Evolutionary conservation across 2,888 invertebrate species (phyloP).

Genomic region (Oxytorus armatus): DNA sequence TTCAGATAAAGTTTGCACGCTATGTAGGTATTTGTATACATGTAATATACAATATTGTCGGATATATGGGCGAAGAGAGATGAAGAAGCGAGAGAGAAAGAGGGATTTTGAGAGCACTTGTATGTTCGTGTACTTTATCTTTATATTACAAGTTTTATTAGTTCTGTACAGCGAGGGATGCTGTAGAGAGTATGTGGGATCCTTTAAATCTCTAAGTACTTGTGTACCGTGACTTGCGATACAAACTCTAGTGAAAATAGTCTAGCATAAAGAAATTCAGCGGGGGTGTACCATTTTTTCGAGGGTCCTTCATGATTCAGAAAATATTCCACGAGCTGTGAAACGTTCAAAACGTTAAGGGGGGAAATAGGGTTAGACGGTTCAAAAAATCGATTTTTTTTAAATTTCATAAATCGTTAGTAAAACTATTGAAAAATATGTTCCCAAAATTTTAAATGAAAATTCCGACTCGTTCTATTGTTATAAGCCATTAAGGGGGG

Average conservation of each 20-base stretch:
- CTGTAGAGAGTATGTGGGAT: constrained; percentile 4
- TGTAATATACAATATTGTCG: constrained; percentile 27
- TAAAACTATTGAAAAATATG: no score
- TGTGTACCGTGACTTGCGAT: constrained; percentile 12
- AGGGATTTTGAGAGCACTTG: constrained; percentile 7
- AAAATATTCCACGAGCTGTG: background rate
- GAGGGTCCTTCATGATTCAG: background rate
- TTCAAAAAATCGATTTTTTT: no score
- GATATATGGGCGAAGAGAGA: constrained; percentile 36
- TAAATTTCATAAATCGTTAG: no score
- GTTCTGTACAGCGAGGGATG: constrained; percentile 10
- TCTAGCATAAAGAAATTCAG: background rate
- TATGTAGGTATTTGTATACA: constrained; percentile 7
- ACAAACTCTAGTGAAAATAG: background rate
- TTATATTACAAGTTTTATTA: constrained; percentile 47
- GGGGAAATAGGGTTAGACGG: no score
- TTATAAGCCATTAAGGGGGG: no score
- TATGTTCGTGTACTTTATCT: constrained; percentile 3
- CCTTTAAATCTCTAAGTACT: constrained; percentile 29
- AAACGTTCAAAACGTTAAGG: background rate
- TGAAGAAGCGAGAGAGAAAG: constrained; percentile 21
- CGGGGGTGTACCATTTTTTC: background rate
- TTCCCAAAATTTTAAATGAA: no score
- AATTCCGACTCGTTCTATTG: no score
- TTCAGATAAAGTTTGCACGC: constrained; percentile 56